These are phyloP conservation scores for Labeo calbasu DNA, from an alignment of 2,797 vertebrate species.

Conservation along the genomic window DNA sequence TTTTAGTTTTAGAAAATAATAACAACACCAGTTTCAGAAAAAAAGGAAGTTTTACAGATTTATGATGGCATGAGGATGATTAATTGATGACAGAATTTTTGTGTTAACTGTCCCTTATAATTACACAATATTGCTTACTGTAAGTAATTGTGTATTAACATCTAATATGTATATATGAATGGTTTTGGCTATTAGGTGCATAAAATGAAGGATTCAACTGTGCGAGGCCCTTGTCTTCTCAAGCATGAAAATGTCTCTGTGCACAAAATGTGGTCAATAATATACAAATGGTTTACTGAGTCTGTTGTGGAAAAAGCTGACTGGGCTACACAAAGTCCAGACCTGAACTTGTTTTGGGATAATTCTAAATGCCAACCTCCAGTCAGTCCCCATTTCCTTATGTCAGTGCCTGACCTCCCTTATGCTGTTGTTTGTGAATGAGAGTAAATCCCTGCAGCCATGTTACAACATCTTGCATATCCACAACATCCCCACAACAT, in stretches of 20 bases:
- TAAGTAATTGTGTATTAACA: background rate
- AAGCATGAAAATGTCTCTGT: background rate
- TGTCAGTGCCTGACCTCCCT: background rate
- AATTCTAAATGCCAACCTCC: background rate
- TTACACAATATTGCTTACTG: background rate
- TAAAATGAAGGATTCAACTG: background rate
- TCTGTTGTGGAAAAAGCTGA: background rate
- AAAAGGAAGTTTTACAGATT: background rate
- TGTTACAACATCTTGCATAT: background rate
- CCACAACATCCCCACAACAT: background rate
- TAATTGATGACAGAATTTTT: background rate
- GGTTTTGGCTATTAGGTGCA: background rate
- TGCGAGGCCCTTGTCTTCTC: background rate
- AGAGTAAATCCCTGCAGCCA: background rate
- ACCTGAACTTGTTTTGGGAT: background rate
- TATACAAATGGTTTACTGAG: background rate
- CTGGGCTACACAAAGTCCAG: background rate
- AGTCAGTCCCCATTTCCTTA: background rate
- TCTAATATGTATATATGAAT: background rate
- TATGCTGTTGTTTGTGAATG: background rate
- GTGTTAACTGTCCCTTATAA: no score
- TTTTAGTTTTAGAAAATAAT: background rate
- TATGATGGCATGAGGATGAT: background rate
- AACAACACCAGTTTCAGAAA: background rate
- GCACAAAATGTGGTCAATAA: background rate